phyloP scores from a whole-genome alignment of 2,797 vertebrate genomes.

The Gouania willdenowi region DNA sequence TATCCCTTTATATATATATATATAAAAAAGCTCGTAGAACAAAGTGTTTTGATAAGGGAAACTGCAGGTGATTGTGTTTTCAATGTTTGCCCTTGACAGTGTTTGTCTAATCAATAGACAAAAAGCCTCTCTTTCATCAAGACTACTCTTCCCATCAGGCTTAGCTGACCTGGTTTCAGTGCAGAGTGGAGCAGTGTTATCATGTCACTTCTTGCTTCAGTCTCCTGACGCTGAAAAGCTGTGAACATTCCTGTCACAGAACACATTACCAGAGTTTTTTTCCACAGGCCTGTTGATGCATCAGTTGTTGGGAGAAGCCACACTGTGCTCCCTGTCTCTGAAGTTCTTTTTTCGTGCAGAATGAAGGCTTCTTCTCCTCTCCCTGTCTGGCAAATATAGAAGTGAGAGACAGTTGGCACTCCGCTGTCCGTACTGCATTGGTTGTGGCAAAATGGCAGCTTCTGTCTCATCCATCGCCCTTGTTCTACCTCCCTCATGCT shows the following conservation, averaged over 20 bases:
- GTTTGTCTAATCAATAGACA: conserved; percentile 19
- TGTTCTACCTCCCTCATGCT: conserved; percentile 64
- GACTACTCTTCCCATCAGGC: conserved; percentile 56
- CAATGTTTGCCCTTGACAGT: neutral
- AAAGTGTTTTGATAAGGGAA: no score
- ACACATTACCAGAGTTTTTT: conserved; percentile 30
- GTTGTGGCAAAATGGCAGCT: conserved; percentile 67
- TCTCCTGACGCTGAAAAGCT: conserved; percentile 26
- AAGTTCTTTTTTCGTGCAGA: conserved; percentile 24
- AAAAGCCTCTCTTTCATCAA: conserved; percentile 13
- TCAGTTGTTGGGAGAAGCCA: conserved; percentile 13
- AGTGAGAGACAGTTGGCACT: conserved; percentile 48
- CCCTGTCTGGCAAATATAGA: conserved; percentile 33
- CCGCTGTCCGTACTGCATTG: conserved; percentile 40
- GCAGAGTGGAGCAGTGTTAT: conserved; percentile 32
- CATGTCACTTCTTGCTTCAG: conserved; percentile 33
- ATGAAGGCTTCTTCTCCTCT: neutral
- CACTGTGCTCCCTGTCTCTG: neutral
- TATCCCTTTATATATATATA: no score
- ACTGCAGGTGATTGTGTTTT: no score
- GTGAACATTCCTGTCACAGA: conserved; percentile 12
- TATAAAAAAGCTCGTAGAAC: no score
- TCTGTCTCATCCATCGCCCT: conserved; percentile 55
- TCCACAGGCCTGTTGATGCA: conserved; percentile 37
- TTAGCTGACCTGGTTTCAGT: conserved; percentile 60